A percentile compares a stretch with the other conserved stretches of the same genome.
phyloP scores from a whole-genome alignment of 2,113 vertebrate genomes.

The Scophthalmus maximus region DNA sequence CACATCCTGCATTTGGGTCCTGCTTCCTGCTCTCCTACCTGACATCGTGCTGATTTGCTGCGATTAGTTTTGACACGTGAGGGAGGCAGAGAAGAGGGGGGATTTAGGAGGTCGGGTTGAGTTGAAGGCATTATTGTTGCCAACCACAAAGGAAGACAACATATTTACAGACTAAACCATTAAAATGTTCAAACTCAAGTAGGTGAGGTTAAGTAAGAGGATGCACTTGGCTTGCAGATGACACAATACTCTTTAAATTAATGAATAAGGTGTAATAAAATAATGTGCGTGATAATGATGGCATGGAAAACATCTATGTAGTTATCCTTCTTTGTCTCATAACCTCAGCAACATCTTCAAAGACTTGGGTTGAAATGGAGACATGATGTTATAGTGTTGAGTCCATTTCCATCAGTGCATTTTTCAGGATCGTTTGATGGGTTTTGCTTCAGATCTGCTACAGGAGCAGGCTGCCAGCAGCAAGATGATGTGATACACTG shows the following conservation, averaged over 20 bases:
- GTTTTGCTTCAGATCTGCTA: slow-evolving; percentile 13
- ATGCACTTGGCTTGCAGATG: background rate
- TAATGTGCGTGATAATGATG: background rate
- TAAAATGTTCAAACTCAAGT: background rate
- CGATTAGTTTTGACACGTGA: slow-evolving; percentile 52
- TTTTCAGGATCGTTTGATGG: slow-evolving; percentile 11
- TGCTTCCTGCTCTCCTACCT: too few species aligned
- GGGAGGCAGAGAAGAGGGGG: slow-evolving; percentile 24
- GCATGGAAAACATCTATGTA: background rate
- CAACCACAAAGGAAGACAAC: background rate
- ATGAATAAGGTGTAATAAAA: background rate
- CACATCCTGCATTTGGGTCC: too few species aligned
- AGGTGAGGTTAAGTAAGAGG: background rate
- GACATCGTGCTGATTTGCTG: too few species aligned
- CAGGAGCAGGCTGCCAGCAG: slow-evolving; percentile 12
- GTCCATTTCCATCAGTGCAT: slow-evolving; percentile 4
- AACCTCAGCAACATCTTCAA: background rate
- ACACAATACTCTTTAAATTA: background rate
- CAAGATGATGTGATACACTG: slow-evolving; percentile 37
- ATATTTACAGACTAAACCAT: slow-evolving; percentile 20
- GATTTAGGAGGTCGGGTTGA: slow-evolving; percentile 45
- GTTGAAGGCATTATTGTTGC: slow-evolving; percentile 29
- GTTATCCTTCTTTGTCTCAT: background rate
- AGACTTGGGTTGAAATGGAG: background rate
- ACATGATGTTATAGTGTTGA: background rate